These are phyloP conservation scores for Drosophila sordidula DNA, from an alignment of 2,888 invertebrate genomes.

Conservation along the genomic window DNA sequence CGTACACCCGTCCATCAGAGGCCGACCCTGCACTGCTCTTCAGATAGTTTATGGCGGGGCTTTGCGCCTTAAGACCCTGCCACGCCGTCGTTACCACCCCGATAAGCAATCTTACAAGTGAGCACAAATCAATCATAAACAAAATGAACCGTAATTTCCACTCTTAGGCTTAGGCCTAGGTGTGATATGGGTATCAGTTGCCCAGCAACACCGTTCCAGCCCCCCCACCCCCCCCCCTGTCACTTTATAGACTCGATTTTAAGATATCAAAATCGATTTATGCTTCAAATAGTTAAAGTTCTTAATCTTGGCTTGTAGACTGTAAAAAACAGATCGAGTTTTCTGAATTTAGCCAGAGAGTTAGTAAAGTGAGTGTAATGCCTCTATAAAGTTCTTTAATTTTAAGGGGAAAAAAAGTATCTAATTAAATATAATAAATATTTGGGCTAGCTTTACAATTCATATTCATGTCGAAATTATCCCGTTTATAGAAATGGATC, in stretches of 20 bases:
- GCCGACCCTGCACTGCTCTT: conserved; percentile 8
- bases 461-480: no score
- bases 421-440: no score
- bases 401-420: no score
- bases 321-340: no score
- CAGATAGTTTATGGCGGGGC: conserved; percentile 55
- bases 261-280: no score
- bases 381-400: no score
- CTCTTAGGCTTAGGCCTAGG: conserved; percentile 15
- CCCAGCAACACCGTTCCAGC: conserved; percentile 15
- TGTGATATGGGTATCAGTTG: conserved; percentile 27
- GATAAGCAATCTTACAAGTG: conserved; percentile 71
- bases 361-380: no score
- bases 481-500: no score
- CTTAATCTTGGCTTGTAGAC: no score
- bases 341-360: no score
- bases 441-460: no score
- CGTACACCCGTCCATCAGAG: background rate
- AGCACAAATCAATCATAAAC: conserved; percentile 72
- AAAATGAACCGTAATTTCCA: conserved; percentile 21
- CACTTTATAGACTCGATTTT: background rate
- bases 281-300: no score
- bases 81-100: conserved; percentile 51
- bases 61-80: conserved; percentile 60
- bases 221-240: background rate